Evolutionary conservation across 2,797 vertebrate species (phyloP), one percentile per base, ranked within the genome.

Genomic region (Hoplostethus atlanticus): DNA sequence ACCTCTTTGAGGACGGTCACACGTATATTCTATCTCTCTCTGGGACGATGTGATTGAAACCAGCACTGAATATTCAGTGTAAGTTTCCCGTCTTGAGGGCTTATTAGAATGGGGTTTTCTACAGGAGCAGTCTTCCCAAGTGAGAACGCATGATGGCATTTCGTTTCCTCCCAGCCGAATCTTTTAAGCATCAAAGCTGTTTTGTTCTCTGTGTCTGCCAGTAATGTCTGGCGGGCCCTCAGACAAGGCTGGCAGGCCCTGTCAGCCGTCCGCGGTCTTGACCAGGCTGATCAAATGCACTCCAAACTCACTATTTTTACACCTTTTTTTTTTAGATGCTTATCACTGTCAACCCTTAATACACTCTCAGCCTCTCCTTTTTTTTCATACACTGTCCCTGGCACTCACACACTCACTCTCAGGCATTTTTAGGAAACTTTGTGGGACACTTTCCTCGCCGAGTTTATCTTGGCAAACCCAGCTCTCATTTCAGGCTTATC

Each of bases 281-380:
- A 73, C 81, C 70, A 54, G 57, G 77, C 73, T 57, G 73, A 74
- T 68, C 30, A 52, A 21, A 59, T 28, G 1, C 17, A 16, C 50
- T 57, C 71, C 30, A 47, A 81, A 48, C 63, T 51, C 21, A 5
- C 6, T 46, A 21, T 40, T 6, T 9, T 34, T 3, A 21, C 2
- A 0, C 34, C 13, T 60, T 64, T 63, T 36, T 61, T 74, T 82
- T 87, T 84, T 46, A 89, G 84, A 73, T 73, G 54, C 73, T 83
- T 77, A 83, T 84, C 77, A 2, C 61, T 67, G 63, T 83, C 56
- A 66, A 60, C 62, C 48, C 64, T 64, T 72, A 59, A 88, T 30
- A 48, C 17, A 52, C 28, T 48, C 36, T n/a, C 25, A 11, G 28
- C 63, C 44, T 64, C 17, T 53, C 34, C 15, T 62, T 67, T 21